Evolutionary conservation across 2,797 vertebrate genomes (phyloP).

Genomic region (Monodelphis domestica): DNA sequence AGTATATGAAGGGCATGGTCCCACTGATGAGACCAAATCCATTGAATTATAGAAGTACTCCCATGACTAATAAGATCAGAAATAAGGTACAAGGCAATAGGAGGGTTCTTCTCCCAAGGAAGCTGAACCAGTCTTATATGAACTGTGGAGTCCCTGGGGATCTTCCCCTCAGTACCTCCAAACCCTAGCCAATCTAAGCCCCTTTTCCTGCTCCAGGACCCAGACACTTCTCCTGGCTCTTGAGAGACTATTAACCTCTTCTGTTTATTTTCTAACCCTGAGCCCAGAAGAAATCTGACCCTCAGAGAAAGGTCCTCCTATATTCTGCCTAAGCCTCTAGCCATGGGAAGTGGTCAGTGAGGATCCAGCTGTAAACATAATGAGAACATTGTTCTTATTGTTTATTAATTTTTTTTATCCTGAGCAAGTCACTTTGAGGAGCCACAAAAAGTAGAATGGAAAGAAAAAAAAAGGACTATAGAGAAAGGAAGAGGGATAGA

Average conservation of each 20-base stretch:
- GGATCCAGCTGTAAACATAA: neutral
- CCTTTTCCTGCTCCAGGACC: neutral
- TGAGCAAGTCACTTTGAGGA: conserved; percentile 35
- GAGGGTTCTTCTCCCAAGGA: neutral
- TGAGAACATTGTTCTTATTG: neutral
- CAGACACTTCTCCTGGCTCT: conserved; percentile 4
- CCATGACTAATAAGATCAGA: neutral
- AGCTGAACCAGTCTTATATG: neutral
- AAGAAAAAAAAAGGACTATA: neutral
- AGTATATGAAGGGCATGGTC: neutral
- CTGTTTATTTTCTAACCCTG: neutral
- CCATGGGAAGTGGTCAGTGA: neutral
- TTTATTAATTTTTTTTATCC: conserved; percentile 55
- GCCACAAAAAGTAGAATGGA: neutral
- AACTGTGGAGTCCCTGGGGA: neutral
- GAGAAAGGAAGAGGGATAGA: neutral
- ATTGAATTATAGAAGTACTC: neutral
- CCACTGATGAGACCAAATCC: neutral
- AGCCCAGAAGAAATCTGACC: conserved; percentile 25
- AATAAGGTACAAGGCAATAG: neutral
- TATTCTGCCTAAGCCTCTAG: neutral
- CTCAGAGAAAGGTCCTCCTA: neutral
- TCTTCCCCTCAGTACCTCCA: neutral
- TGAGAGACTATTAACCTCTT: neutral
- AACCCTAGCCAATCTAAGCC: neutral